Conservation (phyloP, 2,888 invertebrate species). For the Hartigia nigra region DNA sequence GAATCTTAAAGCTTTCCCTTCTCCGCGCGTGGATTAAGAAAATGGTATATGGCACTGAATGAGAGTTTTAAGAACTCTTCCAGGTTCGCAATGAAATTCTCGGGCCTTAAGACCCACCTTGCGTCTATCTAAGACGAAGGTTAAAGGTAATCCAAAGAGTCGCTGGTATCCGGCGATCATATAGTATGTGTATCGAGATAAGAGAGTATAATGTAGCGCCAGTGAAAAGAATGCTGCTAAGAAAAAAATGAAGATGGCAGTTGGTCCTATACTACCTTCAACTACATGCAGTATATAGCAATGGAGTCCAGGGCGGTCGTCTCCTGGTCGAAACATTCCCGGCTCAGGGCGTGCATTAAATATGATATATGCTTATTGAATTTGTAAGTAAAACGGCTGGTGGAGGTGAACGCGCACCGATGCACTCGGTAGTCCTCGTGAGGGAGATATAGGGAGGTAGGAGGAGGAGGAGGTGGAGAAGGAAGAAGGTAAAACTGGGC, state of each 20-base stretch:
- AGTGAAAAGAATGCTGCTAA: not conserved
- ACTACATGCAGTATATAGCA: not conserved
- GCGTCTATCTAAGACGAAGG: not conserved
- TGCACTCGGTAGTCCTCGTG: conserved; percentile 18
- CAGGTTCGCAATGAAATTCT: not conserved
- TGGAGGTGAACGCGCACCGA: conserved; percentile 20
- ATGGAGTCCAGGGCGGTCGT: conserved; percentile 26
- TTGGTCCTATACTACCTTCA: conserved; percentile 1
- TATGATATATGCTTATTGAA: conserved; percentile 64
- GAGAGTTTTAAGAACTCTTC: not conserved
- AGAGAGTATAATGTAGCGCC: not conserved
- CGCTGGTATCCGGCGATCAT: not conserved
- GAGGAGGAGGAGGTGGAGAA: conserved; percentile 20
- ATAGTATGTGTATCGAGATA: not conserved
- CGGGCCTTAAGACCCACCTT: not conserved
- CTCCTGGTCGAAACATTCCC: conserved; percentile 40
- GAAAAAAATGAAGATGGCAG: not conserved
- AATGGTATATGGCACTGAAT: not conserved
- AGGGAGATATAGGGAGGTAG: conserved; percentile 24
- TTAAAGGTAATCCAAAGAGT: not conserved
- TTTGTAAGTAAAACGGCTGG: conserved; percentile 59
- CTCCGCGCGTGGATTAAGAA: not conserved
- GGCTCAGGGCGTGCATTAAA: conserved; percentile 58
- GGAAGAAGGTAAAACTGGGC: conserved; percentile 15
- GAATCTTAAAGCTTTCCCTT: not conserved